Base-by-base conservation (phyloP, 2,888 invertebrate genomes). In the Chesias legatella region DNA sequence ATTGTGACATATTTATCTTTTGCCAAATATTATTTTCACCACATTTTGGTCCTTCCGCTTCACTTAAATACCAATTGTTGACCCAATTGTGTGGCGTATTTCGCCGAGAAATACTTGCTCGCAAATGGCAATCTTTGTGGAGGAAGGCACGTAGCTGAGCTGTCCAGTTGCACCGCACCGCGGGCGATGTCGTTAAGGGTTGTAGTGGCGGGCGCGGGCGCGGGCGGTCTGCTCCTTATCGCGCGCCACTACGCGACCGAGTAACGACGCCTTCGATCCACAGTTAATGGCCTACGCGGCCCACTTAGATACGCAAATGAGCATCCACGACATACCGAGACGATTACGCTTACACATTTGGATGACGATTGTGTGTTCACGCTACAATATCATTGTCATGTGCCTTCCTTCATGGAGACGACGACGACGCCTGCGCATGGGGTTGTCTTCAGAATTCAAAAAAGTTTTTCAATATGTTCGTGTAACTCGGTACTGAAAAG, bases 301-400 rank as follows among this genome's bases (percentile, higher is more conserved):
- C 79, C 83, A 83, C 85, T 86, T 83, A 85, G 86, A 86, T 86
- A 88, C 83, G 86, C 85, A 88, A 88, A 88, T 85, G 86, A 85
- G 80, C 85, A 79, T 78, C 80, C 75, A 68, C 71, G 60, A 67
- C 60, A 58, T 59, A 67, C 67, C 59, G 60, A 61, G 58, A 56
- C 53, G 59, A 63, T 58, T 66, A 60, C 55, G 58, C 57, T 58
- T 58, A 62, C 63, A 60, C 61, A 64, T 59, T 60, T 60, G 41
- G 63, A 63, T 57, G 60, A 62, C 54, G 53, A 59, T 55, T 63
- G 60, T 48, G 10, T 33, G 33, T 26, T 7, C 37, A 35, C 37
- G 41, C 30, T 40, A 25, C 21, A 34, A 41, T 17, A 23, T 27
- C 30, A 6, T 33, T 41, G 26, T 41, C 32, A 10, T 21, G 9